These are phyloP conservation scores for Thymallus thymallus DNA, from an alignment of 2,113 vertebrate genomes.

Conservation along the genomic window DNA sequence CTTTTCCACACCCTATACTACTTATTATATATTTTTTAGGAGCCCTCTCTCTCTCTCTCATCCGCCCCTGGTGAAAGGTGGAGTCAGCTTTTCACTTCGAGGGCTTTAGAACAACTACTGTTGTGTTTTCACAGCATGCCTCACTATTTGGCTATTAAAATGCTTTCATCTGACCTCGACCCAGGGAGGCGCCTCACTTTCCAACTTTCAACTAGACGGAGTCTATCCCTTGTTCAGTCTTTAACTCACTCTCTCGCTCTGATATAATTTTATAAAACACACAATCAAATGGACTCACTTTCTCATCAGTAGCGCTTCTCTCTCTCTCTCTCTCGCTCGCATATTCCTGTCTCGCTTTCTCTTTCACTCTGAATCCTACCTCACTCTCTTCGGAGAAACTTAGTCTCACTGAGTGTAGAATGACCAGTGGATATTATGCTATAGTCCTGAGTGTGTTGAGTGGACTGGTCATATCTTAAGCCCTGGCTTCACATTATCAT, in stretches of 20 bases:
- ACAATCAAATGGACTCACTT: background rate
- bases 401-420: too few relatives aligned
- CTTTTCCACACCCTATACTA: background rate
- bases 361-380: background rate
- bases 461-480: too few relatives aligned
- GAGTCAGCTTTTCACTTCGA: slow-evolving; percentile 17
- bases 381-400: background rate
- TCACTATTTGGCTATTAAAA: background rate
- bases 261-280: background rate
- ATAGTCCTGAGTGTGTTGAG: too few relatives aligned
- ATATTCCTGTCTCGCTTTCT: background rate
- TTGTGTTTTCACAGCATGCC: background rate
- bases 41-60: background rate
- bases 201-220: background rate
- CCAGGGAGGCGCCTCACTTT: background rate
- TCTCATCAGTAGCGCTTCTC: background rate
- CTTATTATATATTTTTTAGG: background rate
- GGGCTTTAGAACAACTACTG: slow-evolving; percentile 5
- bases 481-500: too few relatives aligned
- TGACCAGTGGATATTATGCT: background rate
- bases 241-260: background rate
- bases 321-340: background rate
- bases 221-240: background rate
- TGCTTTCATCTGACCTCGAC: background rate
- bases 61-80: background rate